A percentile compares a stretch with the other conserved stretches of the same genome.
Conservation (phyloP, 2,888 invertebrate species). For the Mellilla xanthometata region DNA sequence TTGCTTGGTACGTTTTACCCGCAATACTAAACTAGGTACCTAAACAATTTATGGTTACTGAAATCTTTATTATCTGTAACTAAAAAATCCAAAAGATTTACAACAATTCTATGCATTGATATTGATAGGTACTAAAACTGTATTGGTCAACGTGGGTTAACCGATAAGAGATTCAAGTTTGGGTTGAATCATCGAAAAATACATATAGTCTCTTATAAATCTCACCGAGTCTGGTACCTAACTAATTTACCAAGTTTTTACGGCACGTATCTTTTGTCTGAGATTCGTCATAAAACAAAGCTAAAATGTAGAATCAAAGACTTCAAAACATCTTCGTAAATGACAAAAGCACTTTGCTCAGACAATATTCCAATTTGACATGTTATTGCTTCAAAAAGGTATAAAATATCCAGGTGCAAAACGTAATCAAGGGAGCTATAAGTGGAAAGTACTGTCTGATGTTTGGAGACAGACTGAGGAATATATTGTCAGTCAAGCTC, state of each 20-base stretch:
- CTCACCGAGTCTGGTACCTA: background rate
- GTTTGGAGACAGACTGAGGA: slow-evolving; percentile 1
- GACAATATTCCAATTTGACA: slow-evolving; percentile 6
- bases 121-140: no score
- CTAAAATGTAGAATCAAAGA: slow-evolving; percentile 1
- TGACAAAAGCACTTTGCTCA: background rate
- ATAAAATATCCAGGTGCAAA: slow-evolving; percentile 12
- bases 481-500: slow-evolving; percentile 8
- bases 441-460: slow-evolving; percentile 1
- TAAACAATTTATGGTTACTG: no score
- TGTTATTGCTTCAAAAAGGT: slow-evolving; percentile 1
- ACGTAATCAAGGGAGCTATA: slow-evolving; percentile 6
- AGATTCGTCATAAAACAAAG: slow-evolving; percentile 3
- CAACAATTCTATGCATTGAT: no score
- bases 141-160: no score
- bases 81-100: no score
- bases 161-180: no score
- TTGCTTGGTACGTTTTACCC: no score
- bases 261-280: background rate
- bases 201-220: background rate
- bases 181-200: background rate
- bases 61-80: no score
- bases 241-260: slow-evolving; percentile 1
- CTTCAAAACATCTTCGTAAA: no score
- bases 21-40: no score